These are phyloP conservation scores for Selenia dentaria DNA, from an alignment of 2,888 invertebrate species.

Conservation along the genomic window DNA sequence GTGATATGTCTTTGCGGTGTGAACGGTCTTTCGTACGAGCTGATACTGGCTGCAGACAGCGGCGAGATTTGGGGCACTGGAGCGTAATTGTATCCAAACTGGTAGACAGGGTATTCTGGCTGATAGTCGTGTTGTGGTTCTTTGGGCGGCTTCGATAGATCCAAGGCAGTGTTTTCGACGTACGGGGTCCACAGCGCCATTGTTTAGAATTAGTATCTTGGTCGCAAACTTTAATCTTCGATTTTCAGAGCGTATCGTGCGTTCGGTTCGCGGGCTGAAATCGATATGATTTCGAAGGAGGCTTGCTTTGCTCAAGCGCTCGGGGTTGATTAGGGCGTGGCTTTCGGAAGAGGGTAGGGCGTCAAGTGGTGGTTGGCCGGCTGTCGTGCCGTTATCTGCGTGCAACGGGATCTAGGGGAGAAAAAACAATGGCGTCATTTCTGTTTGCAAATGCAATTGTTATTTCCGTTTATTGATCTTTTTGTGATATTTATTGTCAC, in stretches of 20 bases:
- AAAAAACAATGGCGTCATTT: constrained; percentile 31
- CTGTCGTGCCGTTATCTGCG: constrained; percentile 25
- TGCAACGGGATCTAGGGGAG: constrained; percentile 31
- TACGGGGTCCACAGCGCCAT: constrained; percentile 75
- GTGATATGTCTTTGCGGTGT: constrained; percentile 7
- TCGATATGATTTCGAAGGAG: constrained; percentile 31
- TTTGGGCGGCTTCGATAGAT: constrained; percentile 49
- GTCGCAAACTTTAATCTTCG: neutral
- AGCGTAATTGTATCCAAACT: constrained; percentile 35
- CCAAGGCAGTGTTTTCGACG: constrained; percentile 55
- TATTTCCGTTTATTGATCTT: constrained; percentile 4
- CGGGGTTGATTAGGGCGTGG: constrained; percentile 35
- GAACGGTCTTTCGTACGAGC: constrained; percentile 37
- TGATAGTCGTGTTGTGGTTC: constrained; percentile 17
- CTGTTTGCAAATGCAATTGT: constrained; percentile 14
- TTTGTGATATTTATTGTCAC: neutral
- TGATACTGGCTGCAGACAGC: constrained; percentile 39
- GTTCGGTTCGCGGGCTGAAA: constrained; percentile 27
- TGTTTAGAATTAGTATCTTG: neutral
- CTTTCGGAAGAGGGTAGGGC: constrained; percentile 20
- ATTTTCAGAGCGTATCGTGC: constrained; percentile 14
- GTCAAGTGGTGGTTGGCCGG: constrained; percentile 3
- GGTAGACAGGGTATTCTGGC: constrained; percentile 24
- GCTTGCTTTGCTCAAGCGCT: constrained; percentile 41
- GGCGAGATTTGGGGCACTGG: constrained; percentile 45